Conservation (phyloP, 2,888 invertebrate genomes). For the Lithophane socia region DNA sequence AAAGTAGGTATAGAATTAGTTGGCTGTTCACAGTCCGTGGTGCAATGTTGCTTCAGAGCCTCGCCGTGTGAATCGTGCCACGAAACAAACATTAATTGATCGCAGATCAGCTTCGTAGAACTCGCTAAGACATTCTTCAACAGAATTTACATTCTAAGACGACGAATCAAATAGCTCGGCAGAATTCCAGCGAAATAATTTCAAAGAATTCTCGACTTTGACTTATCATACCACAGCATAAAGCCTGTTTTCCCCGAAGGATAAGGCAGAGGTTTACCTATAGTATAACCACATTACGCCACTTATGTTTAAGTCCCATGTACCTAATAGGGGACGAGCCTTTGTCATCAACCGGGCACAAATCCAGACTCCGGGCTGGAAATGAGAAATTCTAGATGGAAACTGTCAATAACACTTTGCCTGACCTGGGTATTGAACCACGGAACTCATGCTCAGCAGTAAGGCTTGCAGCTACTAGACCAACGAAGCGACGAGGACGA, state of each 20-base stretch:
- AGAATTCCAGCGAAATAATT: background rate
- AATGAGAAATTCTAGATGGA: background rate
- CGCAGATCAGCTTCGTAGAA: constrained; percentile 33
- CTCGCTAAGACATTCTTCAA: constrained; percentile 21
- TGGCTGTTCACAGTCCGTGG: constrained; percentile 2
- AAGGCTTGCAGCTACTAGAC: background rate
- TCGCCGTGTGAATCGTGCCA: constrained; percentile 43
- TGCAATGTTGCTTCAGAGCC: constrained; percentile 27
- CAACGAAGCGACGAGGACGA: background rate
- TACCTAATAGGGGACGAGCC: background rate
- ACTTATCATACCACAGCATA: background rate
- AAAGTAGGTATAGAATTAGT: background rate
- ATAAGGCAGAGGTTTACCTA: background rate
- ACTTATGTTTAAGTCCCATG: background rate
- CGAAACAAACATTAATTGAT: constrained; percentile 38
- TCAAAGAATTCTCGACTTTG: background rate
- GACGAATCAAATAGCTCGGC: background rate
- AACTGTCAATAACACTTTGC: background rate
- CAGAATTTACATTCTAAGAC: constrained; percentile 29
- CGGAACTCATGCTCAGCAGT: background rate
- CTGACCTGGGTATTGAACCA: background rate
- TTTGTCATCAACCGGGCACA: background rate
- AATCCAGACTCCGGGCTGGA: background rate
- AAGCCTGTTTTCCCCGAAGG: background rate
- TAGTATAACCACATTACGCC: background rate